These are phyloP conservation scores for Struthio camelus DNA, from an alignment of 2,113 vertebrate genomes.

Conservation along the genomic window DNA sequence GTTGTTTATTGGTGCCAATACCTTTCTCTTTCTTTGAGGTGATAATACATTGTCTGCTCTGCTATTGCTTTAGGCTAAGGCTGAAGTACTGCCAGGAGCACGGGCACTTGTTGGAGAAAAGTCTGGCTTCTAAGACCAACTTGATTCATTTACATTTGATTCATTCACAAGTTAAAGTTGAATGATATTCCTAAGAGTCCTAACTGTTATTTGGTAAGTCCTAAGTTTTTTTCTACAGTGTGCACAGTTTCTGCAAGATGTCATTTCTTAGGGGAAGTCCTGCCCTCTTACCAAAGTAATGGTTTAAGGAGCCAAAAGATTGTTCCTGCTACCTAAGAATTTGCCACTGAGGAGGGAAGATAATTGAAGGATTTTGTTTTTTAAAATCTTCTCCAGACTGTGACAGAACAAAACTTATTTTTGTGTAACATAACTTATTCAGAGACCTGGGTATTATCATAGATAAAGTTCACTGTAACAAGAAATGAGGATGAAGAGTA, in stretches of 20 bases:
- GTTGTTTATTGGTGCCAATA: not conserved
- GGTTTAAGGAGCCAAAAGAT: not conserved
- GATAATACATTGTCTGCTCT: not conserved
- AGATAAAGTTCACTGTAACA: not conserved
- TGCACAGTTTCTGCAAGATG: not conserved
- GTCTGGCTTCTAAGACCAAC: not conserved
- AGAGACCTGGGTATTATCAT: not conserved
- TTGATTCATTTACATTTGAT: not conserved
- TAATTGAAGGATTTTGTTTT: not conserved
- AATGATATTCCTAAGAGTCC: not conserved
- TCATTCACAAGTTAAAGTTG: not conserved
- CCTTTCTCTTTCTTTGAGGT: not conserved
- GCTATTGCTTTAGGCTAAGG: not conserved
- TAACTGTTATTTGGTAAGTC: not conserved
- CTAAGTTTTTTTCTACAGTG: not conserved
- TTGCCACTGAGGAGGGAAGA: not conserved
- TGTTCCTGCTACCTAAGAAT: not conserved
- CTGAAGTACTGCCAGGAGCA: not conserved
- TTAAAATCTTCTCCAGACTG: no score
- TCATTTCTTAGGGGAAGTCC: not conserved
- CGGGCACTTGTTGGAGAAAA: not conserved
- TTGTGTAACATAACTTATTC: not conserved
- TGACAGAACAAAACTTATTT: not conserved
- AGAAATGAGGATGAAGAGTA: not conserved
- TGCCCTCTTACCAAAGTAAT: not conserved